A percentile compares a stretch with the other conserved stretches of the same genome.
Conservation (phyloP, 1,140 invertebrate genomes). For the Branchinecta lindahli region DNA sequence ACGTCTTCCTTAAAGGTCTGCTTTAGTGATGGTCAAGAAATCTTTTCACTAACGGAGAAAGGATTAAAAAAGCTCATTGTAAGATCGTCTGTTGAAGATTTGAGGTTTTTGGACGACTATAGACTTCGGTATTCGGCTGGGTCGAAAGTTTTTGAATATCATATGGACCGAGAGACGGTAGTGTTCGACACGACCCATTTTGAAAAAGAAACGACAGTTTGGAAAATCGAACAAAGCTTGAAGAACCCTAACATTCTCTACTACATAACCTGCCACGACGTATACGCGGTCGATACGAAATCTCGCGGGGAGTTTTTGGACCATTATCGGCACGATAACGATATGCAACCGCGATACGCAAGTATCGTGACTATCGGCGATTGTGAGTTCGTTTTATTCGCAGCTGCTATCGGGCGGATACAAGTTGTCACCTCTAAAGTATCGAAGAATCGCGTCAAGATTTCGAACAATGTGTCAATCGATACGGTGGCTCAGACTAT, state of each 20-base stretch:
- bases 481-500: background rate
- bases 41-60: background rate
- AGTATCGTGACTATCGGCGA: background rate
- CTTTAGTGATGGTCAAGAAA: background rate
- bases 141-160: background rate
- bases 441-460: background rate
- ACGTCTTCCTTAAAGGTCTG: background rate
- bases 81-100: background rate
- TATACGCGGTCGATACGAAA: background rate
- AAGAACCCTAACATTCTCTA: background rate
- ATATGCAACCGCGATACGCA: background rate
- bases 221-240: background rate
- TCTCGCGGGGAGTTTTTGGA: background rate
- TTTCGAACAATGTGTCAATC: background rate
- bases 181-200: background rate
- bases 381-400: background rate
- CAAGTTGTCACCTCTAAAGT: background rate
- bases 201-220: background rate
- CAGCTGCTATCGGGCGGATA: background rate
- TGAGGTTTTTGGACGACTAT: background rate
- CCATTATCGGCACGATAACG: background rate
- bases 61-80: background rate
- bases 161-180: background rate
- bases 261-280: background rate
- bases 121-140: background rate